A percentile compares a stretch with the other conserved stretches of the same genome.
Evolutionary conservation across 2,888 invertebrate genomes (phyloP).

Genomic region (Barypeithes pellucidus): DNA sequence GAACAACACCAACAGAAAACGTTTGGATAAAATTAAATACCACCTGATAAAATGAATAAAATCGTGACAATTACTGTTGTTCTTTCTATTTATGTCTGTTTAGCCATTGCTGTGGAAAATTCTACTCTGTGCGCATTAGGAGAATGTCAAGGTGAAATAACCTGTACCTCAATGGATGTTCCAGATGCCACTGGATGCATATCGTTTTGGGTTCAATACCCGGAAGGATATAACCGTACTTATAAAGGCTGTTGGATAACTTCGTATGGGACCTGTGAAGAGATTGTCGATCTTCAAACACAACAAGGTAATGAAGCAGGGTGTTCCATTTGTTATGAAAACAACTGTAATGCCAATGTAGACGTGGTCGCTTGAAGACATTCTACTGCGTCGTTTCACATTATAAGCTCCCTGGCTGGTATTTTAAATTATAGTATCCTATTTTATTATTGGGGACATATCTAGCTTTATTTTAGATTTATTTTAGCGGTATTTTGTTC

Average conservation of each 20-base stretch:
- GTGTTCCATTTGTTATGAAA: constrained; percentile 23
- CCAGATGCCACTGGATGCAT: constrained; percentile 1
- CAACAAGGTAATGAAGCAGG: constrained; percentile 17
- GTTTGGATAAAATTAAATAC: no score
- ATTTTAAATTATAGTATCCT: no score
- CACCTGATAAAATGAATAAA: background rate
- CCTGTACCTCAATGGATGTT: background rate
- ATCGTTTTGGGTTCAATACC: constrained; percentile 4
- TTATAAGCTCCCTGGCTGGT: no score
- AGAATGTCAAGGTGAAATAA: background rate
- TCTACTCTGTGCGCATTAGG: background rate
- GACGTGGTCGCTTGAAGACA: background rate
- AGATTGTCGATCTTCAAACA: constrained; percentile 14
- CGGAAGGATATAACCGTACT: background rate
- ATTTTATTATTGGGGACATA: no score
- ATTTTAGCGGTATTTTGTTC: no score
- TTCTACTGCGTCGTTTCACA: no score
- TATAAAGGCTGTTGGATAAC: constrained; percentile 20
- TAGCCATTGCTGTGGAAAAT: background rate
- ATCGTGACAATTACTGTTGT: background rate
- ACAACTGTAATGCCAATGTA: constrained; percentile 28
- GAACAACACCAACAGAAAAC: no score
- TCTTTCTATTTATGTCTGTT: background rate
- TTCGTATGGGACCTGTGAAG: constrained; percentile 9
- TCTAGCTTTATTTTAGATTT: no score